Conservation (phyloP, 2,113 vertebrate species). For the Thermophis baileyi region DNA sequence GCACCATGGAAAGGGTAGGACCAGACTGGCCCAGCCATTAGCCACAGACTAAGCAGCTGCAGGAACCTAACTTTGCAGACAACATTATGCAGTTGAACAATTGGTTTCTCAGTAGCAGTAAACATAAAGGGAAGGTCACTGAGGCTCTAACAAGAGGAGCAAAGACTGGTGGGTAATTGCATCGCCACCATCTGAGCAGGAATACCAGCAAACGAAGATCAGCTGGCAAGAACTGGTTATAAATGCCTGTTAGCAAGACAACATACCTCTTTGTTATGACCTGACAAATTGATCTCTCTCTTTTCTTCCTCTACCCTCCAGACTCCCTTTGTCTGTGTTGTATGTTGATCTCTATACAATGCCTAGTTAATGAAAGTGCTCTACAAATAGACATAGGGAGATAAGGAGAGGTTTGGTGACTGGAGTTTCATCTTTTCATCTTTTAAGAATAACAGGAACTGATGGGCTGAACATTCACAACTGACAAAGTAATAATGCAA, state of each 20-base stretch:
- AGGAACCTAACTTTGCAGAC: background rate
- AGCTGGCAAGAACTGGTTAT: background rate
- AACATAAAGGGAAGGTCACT: background rate
- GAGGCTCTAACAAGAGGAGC: background rate
- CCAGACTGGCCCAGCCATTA: background rate
- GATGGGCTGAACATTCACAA: background rate
- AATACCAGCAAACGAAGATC: background rate
- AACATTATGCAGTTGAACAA: background rate
- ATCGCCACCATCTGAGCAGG: background rate
- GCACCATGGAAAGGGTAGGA: background rate
- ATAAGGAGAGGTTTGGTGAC: background rate
- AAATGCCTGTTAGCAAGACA: background rate
- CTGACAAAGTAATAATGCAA: background rate
- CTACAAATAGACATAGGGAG: background rate
- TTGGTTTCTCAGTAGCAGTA: background rate
- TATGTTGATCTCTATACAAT: background rate
- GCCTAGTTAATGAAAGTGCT: background rate
- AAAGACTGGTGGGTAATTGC: background rate
- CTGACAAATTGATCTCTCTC: background rate
- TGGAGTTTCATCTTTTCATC: background rate
- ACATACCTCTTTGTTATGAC: background rate
- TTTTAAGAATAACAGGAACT: background rate
- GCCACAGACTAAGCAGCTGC: background rate
- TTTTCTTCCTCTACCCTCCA: background rate
- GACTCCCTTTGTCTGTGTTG: background rate